A percentile compares a stretch with the other conserved stretches of the same genome.
These are phyloP conservation scores for Chloroclysta siterata DNA, from an alignment of 2,888 invertebrate species.

Conservation along the genomic window DNA sequence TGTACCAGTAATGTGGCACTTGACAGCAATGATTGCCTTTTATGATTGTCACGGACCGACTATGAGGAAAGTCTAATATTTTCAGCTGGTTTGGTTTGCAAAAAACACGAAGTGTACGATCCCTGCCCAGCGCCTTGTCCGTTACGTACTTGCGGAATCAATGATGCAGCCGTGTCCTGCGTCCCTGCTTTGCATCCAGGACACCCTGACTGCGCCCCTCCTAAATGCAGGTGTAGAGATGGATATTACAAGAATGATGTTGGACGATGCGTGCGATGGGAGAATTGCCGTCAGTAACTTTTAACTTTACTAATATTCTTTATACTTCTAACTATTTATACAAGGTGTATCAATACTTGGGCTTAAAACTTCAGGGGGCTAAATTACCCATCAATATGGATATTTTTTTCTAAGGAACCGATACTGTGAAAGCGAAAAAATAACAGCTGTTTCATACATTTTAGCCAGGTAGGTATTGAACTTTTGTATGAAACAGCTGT, in stretches of 20 bases:
- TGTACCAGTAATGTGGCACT: too few species aligned
- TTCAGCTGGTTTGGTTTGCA: constrained; percentile 32
- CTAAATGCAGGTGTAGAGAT: constrained; percentile 47
- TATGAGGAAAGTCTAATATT: background rate
- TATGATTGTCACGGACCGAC: background rate
- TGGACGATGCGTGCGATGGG: constrained; percentile 44
- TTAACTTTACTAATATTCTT: background rate
- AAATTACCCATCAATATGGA: too few species aligned
- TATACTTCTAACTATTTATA: too few species aligned
- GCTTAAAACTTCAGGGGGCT: too few species aligned
- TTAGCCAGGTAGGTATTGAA: too few species aligned
- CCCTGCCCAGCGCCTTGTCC: constrained; percentile 46
- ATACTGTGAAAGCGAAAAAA: too few species aligned
- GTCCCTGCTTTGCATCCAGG: constrained; percentile 33
- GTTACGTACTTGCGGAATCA: constrained; percentile 44
- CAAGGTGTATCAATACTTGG: too few species aligned
- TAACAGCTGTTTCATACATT: too few species aligned
- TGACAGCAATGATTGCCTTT: background rate
- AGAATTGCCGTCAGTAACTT: constrained; percentile 50
- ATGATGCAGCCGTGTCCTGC: constrained; percentile 41
- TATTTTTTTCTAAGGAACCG: too few species aligned
- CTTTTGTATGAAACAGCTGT: too few species aligned
- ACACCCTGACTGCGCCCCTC: constrained; percentile 35
- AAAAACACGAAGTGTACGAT: constrained; percentile 49
- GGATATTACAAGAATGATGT: constrained; percentile 42